Evolutionary conservation across 2,113 vertebrate genomes (phyloP), one percentile per base, ranked within the genome.

Genomic region (Rhegmatorhina hoffmannsi): DNA sequence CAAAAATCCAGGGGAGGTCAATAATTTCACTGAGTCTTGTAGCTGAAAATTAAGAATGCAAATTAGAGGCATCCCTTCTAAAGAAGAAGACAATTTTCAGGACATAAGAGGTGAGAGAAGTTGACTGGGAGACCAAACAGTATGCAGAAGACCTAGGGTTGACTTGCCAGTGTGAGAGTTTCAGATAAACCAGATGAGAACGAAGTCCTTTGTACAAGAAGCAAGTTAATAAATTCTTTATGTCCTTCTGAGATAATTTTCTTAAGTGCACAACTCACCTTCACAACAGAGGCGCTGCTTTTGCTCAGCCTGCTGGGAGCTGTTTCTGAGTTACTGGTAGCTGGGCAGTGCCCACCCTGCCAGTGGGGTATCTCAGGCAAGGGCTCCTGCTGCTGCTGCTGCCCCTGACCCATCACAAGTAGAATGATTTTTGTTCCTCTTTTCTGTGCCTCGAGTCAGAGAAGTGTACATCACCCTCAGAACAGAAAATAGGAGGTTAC

Each of bases 321-420:
- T 70, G 6, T 47, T 76, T 63, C 40, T 7, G 23, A 44, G 44
- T 84, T 55, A 44, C 19, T 36, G 29, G 33, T 52, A 16, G 17
- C 76, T 68, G 40, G 33, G n/a, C 36, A 36, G 40, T 33, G 62
- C 36, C 63, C 33, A 26, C 33, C 25, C 5, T 36, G 50, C 11
- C 43, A 49, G 4, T 8, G n/a, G 21, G 21, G 9, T 16, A 8
- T 64, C 38, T 60, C 52, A 31, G 74, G 62, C 20, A 53, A 21
- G 10, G 0, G 0, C n/a, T 73, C 26, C 47, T 38, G 1, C 46
- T 58, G 52, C 62, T 64, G n/a, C n/a, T n/a, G 43, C 67, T 43
- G 34, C 64, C 40, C 52, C 33, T 62, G 34, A 76, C 53, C 38
- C 46, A 55, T 26, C 23, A 40, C 50, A 47, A 11, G 29, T 24